phyloP scores from a whole-genome alignment of 2,888 invertebrate genomes.

The Nesidiocoris tenuis region DNA sequence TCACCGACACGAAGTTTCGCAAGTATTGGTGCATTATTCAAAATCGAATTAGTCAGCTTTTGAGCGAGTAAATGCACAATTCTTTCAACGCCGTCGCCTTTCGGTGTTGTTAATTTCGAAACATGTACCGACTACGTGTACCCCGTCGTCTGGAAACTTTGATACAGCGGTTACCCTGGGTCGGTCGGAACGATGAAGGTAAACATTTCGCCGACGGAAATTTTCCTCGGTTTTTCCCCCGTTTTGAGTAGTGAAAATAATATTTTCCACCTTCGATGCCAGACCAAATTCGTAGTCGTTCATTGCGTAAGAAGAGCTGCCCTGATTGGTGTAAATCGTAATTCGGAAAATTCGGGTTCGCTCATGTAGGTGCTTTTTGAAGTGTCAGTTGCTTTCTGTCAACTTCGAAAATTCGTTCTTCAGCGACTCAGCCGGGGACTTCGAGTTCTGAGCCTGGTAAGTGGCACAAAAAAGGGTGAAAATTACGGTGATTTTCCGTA shows the following conservation, averaged over 20 bases:
- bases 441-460: not conserved
- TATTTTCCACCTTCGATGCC: no score
- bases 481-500: no score
- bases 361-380: no score
- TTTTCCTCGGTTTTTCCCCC: no score
- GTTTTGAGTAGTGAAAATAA: no score
- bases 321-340: no score
- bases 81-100: not conserved
- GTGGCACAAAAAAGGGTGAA: no score
- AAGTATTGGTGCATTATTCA: no score
- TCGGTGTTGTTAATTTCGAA: not conserved
- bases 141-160: not conserved
- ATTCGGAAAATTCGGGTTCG: no score
- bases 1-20: not conserved
- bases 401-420: not conserved
- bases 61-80: not conserved
- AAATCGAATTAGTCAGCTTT: no score
- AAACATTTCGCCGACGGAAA: not conserved
- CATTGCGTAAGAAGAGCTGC: no score
- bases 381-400: not conserved
- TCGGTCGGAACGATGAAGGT: not conserved
- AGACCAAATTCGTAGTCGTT: no score
- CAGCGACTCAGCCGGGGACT: not conserved
- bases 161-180: not conserved
- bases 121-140: not conserved